Evolutionary conservation across 2,888 invertebrate species (phyloP).

Genomic region (Muschampia plurimacula): DNA sequence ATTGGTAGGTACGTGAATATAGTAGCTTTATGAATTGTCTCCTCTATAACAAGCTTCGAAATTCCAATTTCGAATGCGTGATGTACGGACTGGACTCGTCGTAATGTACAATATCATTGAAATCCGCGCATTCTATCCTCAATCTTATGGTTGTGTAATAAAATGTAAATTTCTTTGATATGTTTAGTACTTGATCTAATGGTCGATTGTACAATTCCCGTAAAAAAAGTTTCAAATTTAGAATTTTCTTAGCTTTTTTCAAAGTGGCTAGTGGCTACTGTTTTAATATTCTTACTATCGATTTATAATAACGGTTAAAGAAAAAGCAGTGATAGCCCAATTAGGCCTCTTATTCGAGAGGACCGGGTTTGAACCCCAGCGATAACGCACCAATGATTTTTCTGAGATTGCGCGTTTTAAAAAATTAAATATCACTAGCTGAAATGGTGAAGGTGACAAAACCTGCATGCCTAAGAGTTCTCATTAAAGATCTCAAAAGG

Average conservation of each 20-base stretch:
- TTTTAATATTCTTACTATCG: neutral
- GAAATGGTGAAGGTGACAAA: too few relatives aligned
- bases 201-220: neutral
- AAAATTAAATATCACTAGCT: too few relatives aligned
- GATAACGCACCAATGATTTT: too few relatives aligned
- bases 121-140: conserved; percentile 27
- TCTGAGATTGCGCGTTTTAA: too few relatives aligned
- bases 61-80: conserved; percentile 57
- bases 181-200: neutral
- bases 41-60: conserved; percentile 46
- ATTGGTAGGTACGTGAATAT: conserved; percentile 18
- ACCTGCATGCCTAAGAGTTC: too few relatives aligned
- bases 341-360: neutral
- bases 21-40: conserved; percentile 32
- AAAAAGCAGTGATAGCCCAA: neutral
- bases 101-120: conserved; percentile 32
- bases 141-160: conserved; percentile 23
- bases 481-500: too few relatives aligned
- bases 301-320: neutral
- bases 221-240: conserved; percentile 7
- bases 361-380: too few relatives aligned
- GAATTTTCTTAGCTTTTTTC: conserved; percentile 3
- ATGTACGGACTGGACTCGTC: conserved; percentile 40
- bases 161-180: conserved; percentile 8
- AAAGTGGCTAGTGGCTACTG: conserved; percentile 3